Conservation (phyloP, 2,113 vertebrate genomes). For the Xyliphius kryptos region DNA sequence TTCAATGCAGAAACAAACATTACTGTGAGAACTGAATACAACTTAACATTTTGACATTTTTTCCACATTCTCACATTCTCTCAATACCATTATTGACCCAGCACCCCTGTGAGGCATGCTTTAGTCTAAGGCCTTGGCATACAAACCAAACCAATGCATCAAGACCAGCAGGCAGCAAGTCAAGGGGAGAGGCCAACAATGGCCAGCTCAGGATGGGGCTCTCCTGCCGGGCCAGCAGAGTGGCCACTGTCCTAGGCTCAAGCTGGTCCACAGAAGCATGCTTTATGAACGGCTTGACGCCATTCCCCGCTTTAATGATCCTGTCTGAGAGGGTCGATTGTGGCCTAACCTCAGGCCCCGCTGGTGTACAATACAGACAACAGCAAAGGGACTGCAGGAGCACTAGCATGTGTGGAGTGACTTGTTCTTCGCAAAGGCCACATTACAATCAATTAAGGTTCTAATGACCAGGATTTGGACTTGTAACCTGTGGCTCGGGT, state of each 20-base stretch:
- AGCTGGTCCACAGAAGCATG: conserved; percentile 59
- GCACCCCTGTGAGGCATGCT: conserved; percentile 64
- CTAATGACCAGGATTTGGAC: conserved; percentile 67
- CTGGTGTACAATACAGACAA: conserved; percentile 57
- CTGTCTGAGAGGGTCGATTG: conserved; percentile 53
- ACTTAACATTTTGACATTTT: conserved; percentile 72
- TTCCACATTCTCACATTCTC: conserved; percentile 66
- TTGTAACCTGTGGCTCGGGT: conserved; percentile 64
- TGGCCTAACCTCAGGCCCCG: conserved; percentile 55
- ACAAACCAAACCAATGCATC: conserved; percentile 62
- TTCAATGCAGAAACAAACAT: conserved; percentile 69
- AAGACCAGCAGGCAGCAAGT: conserved; percentile 56
- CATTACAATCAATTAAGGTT: conserved; percentile 69
- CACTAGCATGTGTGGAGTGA: conserved; percentile 52
- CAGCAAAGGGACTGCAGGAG: conserved; percentile 56
- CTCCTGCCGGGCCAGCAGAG: conserved; percentile 50
- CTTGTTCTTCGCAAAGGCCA: conserved; percentile 61
- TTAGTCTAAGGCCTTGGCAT: conserved; percentile 69
- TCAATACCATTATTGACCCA: conserved; percentile 75
- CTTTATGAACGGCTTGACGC: conserved; percentile 55
- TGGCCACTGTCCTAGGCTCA: conserved; percentile 60
- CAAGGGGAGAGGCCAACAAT: conserved; percentile 63
- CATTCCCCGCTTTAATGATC: conserved; percentile 58
- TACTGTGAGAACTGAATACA: conserved; percentile 63
- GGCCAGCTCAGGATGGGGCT: conserved; percentile 56